Evolutionary conservation across 2,888 invertebrate genomes (phyloP), one percentile per base, ranked within the genome.

Genomic region (Eueremaeus valkanovi): DNA sequence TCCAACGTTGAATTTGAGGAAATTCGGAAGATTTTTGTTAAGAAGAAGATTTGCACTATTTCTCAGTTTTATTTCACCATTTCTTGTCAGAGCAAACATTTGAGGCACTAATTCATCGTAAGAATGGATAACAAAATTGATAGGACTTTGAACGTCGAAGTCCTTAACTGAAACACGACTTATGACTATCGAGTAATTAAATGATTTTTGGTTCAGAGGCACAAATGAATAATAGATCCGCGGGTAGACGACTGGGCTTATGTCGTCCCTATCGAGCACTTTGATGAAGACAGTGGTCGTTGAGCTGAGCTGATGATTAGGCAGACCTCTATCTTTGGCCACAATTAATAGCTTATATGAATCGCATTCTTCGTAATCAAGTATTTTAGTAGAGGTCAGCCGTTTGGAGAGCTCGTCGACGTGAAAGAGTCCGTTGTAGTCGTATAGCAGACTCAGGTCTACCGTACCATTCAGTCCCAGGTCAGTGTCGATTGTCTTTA

Each of bases 391-490:
- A 18, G 92, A 90, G 77, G 90, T 92, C 81, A 95, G 29, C 84
- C 92, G 91, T 72, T 95, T 95, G 72, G 92, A 92, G 72, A 92
- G 86, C 0, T 91, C 88, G 83, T 95, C 93, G 79, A 95, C 79
- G 58, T 78, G 78, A 70, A 77, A 82, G 81, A 89, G 88, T 80
- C 90, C 88, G 78, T 89, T 88, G 18, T 92, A 90, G 79, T 89
- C 89, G 2, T 90, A 87, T 81, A 92, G 90, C 75, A 95, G 85
- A 79, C 88, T 88, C 83, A 93, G 94, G 21, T 92, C 90, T 29
- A 95, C 90, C 81, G 92, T 93, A 42, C 95, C 94, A 84, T 95
- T 95, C 8, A 93, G 92, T 42, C 94, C 94, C 84, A 93, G 93
- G 85, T 95, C 95, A 83, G 92, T 91, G 85, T 95, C 95, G 9